A percentile compares a stretch with the other conserved stretches of the same genome.
These are phyloP conservation scores for Columba janthina DNA, from an alignment of 2,113 vertebrate genomes.

Conservation along the genomic window DNA sequence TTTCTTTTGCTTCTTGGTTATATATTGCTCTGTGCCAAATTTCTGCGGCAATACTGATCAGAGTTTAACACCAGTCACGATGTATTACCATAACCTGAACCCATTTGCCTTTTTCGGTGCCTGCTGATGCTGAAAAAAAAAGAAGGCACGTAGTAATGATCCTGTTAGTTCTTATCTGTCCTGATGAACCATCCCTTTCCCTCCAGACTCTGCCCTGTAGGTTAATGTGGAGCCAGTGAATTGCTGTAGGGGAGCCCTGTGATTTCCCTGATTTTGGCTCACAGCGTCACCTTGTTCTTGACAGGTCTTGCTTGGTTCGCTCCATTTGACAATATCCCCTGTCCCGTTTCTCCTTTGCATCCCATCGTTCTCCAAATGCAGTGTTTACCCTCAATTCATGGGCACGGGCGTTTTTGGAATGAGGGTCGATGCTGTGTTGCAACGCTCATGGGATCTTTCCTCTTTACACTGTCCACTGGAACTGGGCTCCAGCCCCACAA, in stretches of 20 bases:
- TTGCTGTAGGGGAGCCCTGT: neutral
- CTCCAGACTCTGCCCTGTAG: neutral
- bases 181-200: neutral
- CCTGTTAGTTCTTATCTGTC: neutral
- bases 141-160: neutral
- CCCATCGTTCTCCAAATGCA: neutral
- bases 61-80: neutral
- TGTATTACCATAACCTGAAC: neutral
- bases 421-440: neutral
- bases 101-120: neutral
- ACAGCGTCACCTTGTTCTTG: neutral
- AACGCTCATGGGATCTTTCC: neutral
- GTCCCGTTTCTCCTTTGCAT: neutral
- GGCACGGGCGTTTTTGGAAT: neutral
- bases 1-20: neutral
- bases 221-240: neutral
- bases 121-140: neutral
- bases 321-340: neutral
- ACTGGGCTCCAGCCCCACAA: neutral
- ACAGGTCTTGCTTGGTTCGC: neutral
- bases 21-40: neutral
- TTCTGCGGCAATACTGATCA: neutral
- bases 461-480: neutral
- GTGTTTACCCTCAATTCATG: neutral
- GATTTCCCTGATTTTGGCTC: neutral